Percentiles rank a stretch among this genome's conserved stretches.
These are phyloP conservation scores for Portevinia maculata DNA, from an alignment of 2,888 invertebrate genomes.

Conservation along the genomic window DNA sequence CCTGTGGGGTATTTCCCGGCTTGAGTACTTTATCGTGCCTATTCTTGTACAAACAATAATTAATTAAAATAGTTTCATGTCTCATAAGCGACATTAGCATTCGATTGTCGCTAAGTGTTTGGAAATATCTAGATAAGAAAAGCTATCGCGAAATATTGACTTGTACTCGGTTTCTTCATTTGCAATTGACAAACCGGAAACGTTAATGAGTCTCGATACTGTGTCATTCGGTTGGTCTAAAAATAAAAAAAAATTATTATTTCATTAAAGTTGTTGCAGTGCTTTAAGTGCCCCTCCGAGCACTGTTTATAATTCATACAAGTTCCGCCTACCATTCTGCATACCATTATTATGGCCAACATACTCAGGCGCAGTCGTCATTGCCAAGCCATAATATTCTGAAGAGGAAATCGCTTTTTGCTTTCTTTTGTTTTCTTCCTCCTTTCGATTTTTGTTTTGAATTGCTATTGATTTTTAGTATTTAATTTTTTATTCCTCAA, in stretches of 20 bases:
- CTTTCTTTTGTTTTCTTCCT: conserved; percentile 39
- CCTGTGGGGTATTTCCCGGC: not conserved
- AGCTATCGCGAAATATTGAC: conserved; percentile 8
- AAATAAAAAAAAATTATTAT: conserved; percentile 5
- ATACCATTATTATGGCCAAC: not conserved
- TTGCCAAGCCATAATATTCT: conserved; percentile 27
- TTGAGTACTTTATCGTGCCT: not conserved
- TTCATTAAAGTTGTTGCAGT: conserved; percentile 7
- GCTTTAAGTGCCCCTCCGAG: conserved; percentile 9
- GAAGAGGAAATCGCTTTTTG: conserved; percentile 31
- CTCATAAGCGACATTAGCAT: conserved; percentile 23
- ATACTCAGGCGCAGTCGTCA: conserved; percentile 3
- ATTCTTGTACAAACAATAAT: conserved; percentile 5
- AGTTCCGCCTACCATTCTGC: conserved; percentile 43
- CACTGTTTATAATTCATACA: conserved; percentile 37
- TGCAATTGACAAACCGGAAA: conserved; percentile 37
- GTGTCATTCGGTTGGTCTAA: not conserved
- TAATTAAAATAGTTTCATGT: conserved; percentile 10
- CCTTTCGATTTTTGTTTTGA: conserved; percentile 37
- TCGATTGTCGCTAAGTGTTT: conserved; percentile 13
- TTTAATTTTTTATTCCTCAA: conserved; percentile 11
- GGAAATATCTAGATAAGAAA: conserved; percentile 14
- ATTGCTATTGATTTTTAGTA: conserved; percentile 30
- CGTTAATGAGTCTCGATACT: conserved; percentile 28
- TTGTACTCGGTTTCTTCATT: conserved; percentile 10